Evolutionary conservation across 2,888 invertebrate genomes (phyloP), one percentile per base, ranked within the genome.

Genomic region (Parnassius orleans): DNA sequence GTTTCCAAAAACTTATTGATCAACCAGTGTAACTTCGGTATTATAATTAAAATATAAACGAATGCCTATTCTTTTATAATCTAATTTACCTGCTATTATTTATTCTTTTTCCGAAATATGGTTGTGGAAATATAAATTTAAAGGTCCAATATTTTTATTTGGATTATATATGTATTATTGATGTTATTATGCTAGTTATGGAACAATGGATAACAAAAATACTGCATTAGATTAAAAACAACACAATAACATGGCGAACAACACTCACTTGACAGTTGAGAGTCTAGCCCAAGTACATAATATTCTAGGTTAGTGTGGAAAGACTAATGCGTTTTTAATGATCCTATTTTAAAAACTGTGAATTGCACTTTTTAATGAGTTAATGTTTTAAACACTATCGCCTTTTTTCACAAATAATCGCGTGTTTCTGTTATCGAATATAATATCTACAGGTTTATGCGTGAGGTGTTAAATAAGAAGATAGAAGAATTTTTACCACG

Each of bases 271-370:
- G n/a, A 42, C 61, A 50, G 57, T 62, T 50, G 33, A 58, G 61
- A 48, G 62, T 33, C 33, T 44, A 53, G 50, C 48, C 53, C 24
- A 53, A 62, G 62, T 48, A 57, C 62, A 52, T 57, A 53, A 52
- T 57, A 53, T 62, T 12, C 53, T 53, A 62, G 62, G 57, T 48
- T 53, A 50, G 54, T 50, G 15, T 48, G 50, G 50, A 60, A 60
- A 54, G 57, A 58, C 62, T 62, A 57, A 62, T 62, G 50, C 48
- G 53, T 62, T 57, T 62, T 57, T 62, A 58, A 62, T 62, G 57
- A 53, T 50, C 19, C 42, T 57, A 44, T 62, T 62, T 62, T 53
- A 53, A 57, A 62, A 48, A 53, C 50, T 48, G 9, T 58, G 50
- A 53, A 58, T 53, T 58, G 50, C 47, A 53, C 41, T 47, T 61